Evolutionary conservation across 2,113 vertebrate genomes (phyloP).

Genomic region (Ramphastos sulfuratus): DNA sequence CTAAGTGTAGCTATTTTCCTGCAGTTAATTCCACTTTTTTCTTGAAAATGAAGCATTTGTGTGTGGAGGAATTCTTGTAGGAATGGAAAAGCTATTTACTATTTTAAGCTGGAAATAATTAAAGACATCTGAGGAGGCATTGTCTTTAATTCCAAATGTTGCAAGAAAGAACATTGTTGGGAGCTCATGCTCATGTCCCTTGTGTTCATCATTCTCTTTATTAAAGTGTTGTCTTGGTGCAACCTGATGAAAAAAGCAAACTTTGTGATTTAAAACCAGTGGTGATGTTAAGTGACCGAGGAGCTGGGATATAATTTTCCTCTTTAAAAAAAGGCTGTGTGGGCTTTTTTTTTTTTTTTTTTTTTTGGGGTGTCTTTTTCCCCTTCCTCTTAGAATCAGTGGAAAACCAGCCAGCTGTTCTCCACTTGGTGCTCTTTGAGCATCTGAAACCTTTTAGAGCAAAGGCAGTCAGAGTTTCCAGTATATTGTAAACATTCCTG

Average conservation of each 20-base stretch:
- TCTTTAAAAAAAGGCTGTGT: background rate
- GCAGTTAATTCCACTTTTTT: background rate
- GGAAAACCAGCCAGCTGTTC: slow-evolving; percentile 68
- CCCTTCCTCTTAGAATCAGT: background rate
- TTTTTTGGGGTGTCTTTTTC: background rate
- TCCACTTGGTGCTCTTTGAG: slow-evolving; percentile 59
- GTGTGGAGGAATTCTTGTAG: slow-evolving; percentile 12
- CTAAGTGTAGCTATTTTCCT: slow-evolving; percentile 37
- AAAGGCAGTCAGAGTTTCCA: slow-evolving; percentile 69
- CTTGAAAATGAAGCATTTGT: slow-evolving; percentile 47
- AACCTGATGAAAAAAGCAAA: slow-evolving; percentile 1
- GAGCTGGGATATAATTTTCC: slow-evolving; percentile 2
- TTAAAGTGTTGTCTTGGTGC: background rate
- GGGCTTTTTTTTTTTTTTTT: background rate
- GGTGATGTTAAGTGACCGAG: background rate
- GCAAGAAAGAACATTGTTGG: slow-evolving; percentile 2
- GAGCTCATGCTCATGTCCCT: background rate
- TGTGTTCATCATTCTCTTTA: background rate
- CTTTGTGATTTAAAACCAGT: background rate
- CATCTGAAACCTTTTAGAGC: slow-evolving; percentile 80
- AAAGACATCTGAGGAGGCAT: slow-evolving; percentile 42
- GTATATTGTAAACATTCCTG: slow-evolving; percentile 75
- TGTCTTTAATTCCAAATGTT: slow-evolving; percentile 56
- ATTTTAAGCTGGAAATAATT: slow-evolving; percentile 59
- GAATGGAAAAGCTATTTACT: slow-evolving; percentile 55